These are phyloP conservation scores for Eupristina koningsbergeri DNA, from an alignment of 1,140 invertebrate species.

Conservation along the genomic window DNA sequence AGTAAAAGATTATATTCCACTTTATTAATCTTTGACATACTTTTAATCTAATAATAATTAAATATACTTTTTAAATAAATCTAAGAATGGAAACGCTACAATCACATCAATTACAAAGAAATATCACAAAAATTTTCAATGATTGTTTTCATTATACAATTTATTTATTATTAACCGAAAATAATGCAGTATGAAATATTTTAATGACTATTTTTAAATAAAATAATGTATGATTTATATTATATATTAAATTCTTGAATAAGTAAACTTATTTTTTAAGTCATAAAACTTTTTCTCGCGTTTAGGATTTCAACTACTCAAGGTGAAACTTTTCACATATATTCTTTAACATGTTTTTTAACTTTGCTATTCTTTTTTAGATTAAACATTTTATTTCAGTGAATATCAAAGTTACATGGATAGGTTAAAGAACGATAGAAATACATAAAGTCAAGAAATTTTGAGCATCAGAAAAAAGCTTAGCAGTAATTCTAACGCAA, in stretches of 20 bases:
- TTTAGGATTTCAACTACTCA: neutral
- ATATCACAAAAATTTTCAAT: neutral
- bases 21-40: too few species aligned
- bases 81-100: too few species aligned
- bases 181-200: too few species aligned
- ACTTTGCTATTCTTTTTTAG: conserved; percentile 18
- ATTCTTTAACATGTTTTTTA: conserved; percentile 9
- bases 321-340: conserved; percentile 5
- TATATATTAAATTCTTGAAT: neutral
- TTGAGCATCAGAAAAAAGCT: neutral
- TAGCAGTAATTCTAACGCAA: neutral
- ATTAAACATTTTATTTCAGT: conserved; percentile 14
- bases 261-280: neutral
- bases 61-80: too few species aligned
- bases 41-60: too few species aligned
- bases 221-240: neutral
- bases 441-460: neutral
- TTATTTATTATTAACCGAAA: too few species aligned
- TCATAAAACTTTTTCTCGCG: neutral
- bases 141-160: neutral
- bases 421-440: neutral
- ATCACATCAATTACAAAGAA: neutral
- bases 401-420: neutral
- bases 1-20: too few species aligned
- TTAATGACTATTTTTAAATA: too few species aligned